These are phyloP conservation scores for Clivina fossor DNA, from an alignment of 2,888 invertebrate species.

Conservation along the genomic window DNA sequence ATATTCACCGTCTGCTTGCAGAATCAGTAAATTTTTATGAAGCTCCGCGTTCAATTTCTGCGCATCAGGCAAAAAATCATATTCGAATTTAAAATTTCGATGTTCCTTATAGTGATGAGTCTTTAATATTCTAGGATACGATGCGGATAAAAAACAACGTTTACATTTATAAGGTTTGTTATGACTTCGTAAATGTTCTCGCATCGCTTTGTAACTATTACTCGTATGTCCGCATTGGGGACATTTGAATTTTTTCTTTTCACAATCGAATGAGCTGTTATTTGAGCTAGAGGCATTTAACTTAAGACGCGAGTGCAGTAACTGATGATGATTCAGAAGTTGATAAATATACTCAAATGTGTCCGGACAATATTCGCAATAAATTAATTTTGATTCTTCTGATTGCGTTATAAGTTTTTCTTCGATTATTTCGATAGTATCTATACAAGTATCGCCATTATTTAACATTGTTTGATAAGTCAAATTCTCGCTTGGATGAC, in stretches of 20 bases:
- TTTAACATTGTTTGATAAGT: slow-evolving; percentile 42
- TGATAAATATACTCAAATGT: slow-evolving; percentile 46
- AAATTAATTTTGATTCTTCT: slow-evolving; percentile 1
- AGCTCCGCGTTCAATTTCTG: no score
- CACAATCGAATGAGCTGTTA: slow-evolving; percentile 32
- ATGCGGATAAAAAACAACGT: slow-evolving; percentile 49
- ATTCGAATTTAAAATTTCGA: no score
- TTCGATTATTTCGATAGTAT: slow-evolving; percentile 41
- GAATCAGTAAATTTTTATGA: no score
- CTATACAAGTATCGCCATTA: slow-evolving; percentile 42
- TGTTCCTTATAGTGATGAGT: slow-evolving; percentile 48
- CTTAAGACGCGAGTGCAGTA: slow-evolving; percentile 50
- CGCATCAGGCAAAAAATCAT: no score
- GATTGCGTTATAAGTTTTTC: slow-evolving; percentile 28
- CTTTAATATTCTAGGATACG: slow-evolving; percentile 44
- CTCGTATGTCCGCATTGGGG: slow-evolving; percentile 50
- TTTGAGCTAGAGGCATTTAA: slow-evolving; percentile 43
- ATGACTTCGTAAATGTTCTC: slow-evolving; percentile 53
- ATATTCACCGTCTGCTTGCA: no score
- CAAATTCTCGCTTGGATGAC: slow-evolving; percentile 44
- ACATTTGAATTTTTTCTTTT: slow-evolving; percentile 49
- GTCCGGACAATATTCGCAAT: slow-evolving; percentile 48
- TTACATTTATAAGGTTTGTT: slow-evolving; percentile 52
- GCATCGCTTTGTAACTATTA: slow-evolving; percentile 46
- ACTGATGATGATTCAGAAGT: slow-evolving; percentile 49